Conservation (phyloP, 2,113 vertebrate genomes). For the Hiodon tergisus region DNA sequence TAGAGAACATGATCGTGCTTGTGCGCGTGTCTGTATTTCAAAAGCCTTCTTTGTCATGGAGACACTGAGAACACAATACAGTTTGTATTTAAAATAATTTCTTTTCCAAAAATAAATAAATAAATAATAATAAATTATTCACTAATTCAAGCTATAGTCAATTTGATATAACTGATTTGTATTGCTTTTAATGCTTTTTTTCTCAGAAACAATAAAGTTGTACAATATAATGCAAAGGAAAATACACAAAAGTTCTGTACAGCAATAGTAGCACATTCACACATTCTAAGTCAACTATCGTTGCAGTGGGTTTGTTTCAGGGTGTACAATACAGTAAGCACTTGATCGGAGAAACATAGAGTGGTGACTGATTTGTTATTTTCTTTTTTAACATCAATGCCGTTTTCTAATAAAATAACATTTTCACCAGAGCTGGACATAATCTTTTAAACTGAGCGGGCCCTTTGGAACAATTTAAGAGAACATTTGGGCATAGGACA, state of each 20-base stretch:
- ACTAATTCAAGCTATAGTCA: slow-evolving; percentile 56
- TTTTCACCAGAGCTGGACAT: no score
- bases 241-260: slow-evolving; percentile 53
- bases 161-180: slow-evolving; percentile 47
- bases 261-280: slow-evolving; percentile 71
- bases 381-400: no score
- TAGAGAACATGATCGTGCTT: no score
- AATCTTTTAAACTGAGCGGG: no score
- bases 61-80: no score
- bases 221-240: slow-evolving; percentile 65
- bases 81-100: no score
- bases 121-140: neutral
- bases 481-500: no score
- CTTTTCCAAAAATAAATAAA: neutral
- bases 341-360: neutral
- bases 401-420: no score
- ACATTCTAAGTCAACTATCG: slow-evolving; percentile 50
- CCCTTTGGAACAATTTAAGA: no score
- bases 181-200: slow-evolving; percentile 42
- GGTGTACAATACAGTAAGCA: no score
- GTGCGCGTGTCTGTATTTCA: no score
- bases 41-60: no score
- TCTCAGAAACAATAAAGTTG: slow-evolving; percentile 65
- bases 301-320: neutral
- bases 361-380: neutral